Conservation (phyloP, 2,797 vertebrate species). For the Cynodonichthys magdalenae region DNA sequence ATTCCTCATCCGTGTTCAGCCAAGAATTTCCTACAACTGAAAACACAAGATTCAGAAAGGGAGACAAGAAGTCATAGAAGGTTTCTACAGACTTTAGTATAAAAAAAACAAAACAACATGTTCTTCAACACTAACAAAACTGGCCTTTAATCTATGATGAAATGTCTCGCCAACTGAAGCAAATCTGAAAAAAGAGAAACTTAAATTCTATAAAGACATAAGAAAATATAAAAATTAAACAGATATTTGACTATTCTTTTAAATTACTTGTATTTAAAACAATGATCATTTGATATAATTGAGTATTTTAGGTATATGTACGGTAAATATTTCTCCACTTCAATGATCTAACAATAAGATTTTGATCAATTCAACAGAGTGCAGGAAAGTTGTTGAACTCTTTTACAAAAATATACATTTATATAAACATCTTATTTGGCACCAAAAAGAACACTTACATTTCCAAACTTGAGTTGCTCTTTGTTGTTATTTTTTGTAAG, state of each 20-base stretch:
- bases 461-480: background rate
- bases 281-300: background rate
- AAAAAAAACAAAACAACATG: background rate
- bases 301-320: background rate
- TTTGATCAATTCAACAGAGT: background rate
- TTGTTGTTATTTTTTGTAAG: conserved; percentile 6
- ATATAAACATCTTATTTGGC: conserved; percentile 1
- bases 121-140: background rate
- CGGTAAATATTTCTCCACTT: background rate
- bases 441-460: background rate
- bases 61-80: conserved; percentile 64
- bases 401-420: no score
- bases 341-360: background rate
- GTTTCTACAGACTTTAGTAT: background rate
- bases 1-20: conserved; percentile 72
- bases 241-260: background rate
- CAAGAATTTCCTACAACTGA: conserved; percentile 70
- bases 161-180: background rate
- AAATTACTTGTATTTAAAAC: background rate
- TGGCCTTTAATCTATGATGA: conserved; percentile 1
- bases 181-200: conserved; percentile 2
- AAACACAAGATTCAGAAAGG: conserved; percentile 66
- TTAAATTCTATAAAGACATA: background rate
- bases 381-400: conserved; percentile 1
- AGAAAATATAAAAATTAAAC: background rate